Percentiles rank a stretch among this genome's conserved stretches.
These are phyloP conservation scores for Caenorhabditis panamensis DNA, from an alignment of 2,888 invertebrate genomes.

Conservation along the genomic window DNA sequence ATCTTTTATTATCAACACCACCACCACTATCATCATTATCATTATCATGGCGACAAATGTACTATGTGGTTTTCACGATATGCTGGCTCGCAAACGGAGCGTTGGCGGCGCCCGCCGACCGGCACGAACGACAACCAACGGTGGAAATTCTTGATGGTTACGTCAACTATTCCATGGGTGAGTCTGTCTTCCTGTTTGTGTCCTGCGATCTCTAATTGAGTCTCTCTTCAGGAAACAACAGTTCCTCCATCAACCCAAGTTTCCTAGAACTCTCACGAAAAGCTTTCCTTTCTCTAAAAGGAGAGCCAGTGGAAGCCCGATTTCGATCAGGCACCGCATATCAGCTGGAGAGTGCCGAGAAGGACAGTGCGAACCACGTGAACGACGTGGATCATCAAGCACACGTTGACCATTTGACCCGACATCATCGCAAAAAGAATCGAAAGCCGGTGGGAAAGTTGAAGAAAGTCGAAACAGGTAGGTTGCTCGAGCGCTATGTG, in stretches of 20 bases:
- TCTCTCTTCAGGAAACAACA: slow-evolving; percentile 42
- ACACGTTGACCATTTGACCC: slow-evolving; percentile 41
- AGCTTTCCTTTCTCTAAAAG: slow-evolving; percentile 55
- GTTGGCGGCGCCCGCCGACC: slow-evolving; percentile 33
- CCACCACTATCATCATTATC: slow-evolving; percentile 32
- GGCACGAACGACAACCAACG: slow-evolving; percentile 49
- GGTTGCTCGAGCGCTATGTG: slow-evolving; percentile 25
- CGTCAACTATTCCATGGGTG: slow-evolving; percentile 60
- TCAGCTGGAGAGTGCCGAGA: slow-evolving; percentile 47
- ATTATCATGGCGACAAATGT: slow-evolving; percentile 55
- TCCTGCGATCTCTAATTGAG: too few relatives aligned
- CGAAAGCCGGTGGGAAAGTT: slow-evolving; percentile 51
- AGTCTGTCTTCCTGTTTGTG: slow-evolving; percentile 16
- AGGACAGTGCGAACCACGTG: slow-evolving; percentile 38
- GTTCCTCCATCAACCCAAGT: slow-evolving; percentile 30
- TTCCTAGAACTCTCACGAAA: slow-evolving; percentile 55
- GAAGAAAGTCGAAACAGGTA: slow-evolving; percentile 51
- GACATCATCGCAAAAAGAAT: slow-evolving; percentile 56
- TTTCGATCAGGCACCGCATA: slow-evolving; percentile 51
- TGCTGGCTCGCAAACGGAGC: slow-evolving; percentile 36
- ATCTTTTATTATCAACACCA: too few relatives aligned
- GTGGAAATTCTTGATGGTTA: slow-evolving; percentile 61
- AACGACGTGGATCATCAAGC: slow-evolving; percentile 43
- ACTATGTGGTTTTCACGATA: slow-evolving; percentile 47
- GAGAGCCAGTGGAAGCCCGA: slow-evolving; percentile 48